Evolutionary conservation across 1,140 invertebrate genomes (phyloP).

Genomic region (Chironomus striatipennis): DNA sequence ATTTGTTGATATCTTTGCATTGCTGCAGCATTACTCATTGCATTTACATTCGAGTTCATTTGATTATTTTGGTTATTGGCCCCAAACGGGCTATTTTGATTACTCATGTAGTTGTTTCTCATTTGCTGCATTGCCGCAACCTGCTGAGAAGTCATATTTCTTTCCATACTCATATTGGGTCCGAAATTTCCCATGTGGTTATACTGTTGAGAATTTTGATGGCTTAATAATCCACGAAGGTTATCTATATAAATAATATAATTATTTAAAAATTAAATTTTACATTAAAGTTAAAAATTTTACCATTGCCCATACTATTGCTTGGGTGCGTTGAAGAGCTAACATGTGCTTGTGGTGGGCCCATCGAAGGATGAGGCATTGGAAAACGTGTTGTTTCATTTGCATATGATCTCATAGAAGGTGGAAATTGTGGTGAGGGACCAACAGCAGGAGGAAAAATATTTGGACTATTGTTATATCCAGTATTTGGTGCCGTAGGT

Average conservation of each 20-base stretch:
- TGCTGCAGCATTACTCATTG: neutral
- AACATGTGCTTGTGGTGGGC: slow-evolving; percentile 35
- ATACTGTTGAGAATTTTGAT: slow-evolving; percentile 14
- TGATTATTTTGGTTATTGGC: slow-evolving; percentile 30
- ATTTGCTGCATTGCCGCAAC: slow-evolving; percentile 7
- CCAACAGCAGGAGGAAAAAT: slow-evolving; percentile 33
- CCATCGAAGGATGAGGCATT: slow-evolving; percentile 37
- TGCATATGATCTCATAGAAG: slow-evolving; percentile 38
- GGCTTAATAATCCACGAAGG: neutral
- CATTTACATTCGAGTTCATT: neutral
- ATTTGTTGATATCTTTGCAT: slow-evolving; percentile 24
- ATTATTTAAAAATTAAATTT: no score
- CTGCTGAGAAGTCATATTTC: neutral
- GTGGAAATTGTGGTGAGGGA: slow-evolving; percentile 30
- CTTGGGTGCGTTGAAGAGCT: slow-evolving; percentile 40
- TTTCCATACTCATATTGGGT: neutral
- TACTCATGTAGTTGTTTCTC: slow-evolving; percentile 29
- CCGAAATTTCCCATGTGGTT: slow-evolving; percentile 11
- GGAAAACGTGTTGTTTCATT: slow-evolving; percentile 38
- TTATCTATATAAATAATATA: neutral
- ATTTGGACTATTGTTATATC: slow-evolving; percentile 34
- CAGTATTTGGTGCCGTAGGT: slow-evolving; percentile 34
- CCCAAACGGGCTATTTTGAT: slow-evolving; percentile 32
- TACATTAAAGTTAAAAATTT: slow-evolving; percentile 26
- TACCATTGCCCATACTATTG: slow-evolving; percentile 38